Percentiles rank a stretch among this genome's conserved stretches.
phyloP scores from a whole-genome alignment of 2,888 invertebrate species.

The Achlya flavicornis region DNA sequence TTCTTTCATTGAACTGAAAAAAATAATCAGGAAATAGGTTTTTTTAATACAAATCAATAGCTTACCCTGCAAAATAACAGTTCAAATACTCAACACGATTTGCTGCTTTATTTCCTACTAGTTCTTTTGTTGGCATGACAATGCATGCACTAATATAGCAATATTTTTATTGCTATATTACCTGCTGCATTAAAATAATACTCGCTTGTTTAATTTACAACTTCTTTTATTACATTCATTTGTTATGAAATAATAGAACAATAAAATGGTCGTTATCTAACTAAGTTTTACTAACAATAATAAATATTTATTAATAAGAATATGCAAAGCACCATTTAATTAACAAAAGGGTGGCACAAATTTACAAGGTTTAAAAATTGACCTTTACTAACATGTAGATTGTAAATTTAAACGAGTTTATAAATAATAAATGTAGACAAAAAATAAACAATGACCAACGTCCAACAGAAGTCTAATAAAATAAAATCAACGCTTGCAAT shows the following conservation, averaged over 20 bases:
- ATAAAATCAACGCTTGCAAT: background rate
- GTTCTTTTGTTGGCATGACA: conserved; percentile 10
- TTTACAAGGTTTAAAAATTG: background rate
- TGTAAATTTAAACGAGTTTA: background rate
- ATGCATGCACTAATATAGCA: background rate
- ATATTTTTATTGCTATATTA: conserved; percentile 4
- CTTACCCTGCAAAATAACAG: background rate
- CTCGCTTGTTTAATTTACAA: background rate
- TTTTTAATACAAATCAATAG: conserved; percentile 4
- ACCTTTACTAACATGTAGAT: conserved; percentile 7
- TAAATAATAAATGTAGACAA: background rate
- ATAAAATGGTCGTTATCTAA: background rate
- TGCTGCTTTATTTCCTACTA: conserved; percentile 10
- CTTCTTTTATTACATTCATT: background rate
- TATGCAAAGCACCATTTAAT: background rate
- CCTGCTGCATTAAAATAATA: background rate
- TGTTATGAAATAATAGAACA: background rate
- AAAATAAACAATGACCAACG: background rate
- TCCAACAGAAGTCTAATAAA: background rate
- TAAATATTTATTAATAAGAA: background rate
- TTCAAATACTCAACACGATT: conserved; percentile 9
- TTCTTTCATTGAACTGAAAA: background rate
- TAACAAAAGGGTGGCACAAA: background rate
- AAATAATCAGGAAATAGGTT: background rate
- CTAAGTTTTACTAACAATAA: background rate